Percentiles rank a stretch among this genome's conserved stretches.
Evolutionary conservation across 2,888 invertebrate species (phyloP).

Genomic region (Tridacna gigas): DNA sequence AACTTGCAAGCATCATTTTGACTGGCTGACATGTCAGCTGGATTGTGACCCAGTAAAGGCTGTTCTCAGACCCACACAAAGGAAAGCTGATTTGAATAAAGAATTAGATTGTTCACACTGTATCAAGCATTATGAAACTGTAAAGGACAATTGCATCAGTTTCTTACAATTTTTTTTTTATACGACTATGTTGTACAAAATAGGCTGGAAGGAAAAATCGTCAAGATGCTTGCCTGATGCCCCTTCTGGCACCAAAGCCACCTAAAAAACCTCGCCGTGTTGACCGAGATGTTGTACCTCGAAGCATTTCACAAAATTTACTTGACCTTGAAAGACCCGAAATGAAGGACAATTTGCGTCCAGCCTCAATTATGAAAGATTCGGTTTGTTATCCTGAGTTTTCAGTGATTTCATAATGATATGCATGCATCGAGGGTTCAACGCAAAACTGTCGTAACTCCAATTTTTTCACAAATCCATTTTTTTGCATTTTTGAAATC

Average conservation of each 20-base stretch:
- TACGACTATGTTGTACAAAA: background rate
- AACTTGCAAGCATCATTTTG: too few species aligned
- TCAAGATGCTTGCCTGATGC: constrained; percentile 63
- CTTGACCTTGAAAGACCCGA: constrained; percentile 60
- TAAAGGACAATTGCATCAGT: background rate
- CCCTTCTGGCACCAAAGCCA: constrained; percentile 60
- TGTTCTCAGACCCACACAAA: too few species aligned
- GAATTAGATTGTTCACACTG: too few species aligned
- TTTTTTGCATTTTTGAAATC: background rate
- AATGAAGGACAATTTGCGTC: constrained; percentile 65
- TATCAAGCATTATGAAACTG: background rate
- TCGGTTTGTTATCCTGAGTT: constrained; percentile 51
- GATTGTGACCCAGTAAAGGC: too few species aligned
- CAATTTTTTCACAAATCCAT: too few species aligned
- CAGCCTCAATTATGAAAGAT: constrained; percentile 47
- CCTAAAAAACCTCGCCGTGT: constrained; percentile 33
- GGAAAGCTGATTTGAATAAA: too few species aligned
- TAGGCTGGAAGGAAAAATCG: constrained; percentile 57
- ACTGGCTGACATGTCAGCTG: too few species aligned
- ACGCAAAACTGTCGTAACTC: too few species aligned
- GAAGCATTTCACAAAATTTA: constrained; percentile 42
- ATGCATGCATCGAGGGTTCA: too few species aligned
- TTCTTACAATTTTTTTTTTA: background rate
- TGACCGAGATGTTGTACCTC: constrained; percentile 49
- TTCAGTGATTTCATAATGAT: background rate